Evolutionary conservation across 2,888 invertebrate genomes (phyloP), one percentile per base, ranked within the genome.

Genomic region (Suillia variegata): DNA sequence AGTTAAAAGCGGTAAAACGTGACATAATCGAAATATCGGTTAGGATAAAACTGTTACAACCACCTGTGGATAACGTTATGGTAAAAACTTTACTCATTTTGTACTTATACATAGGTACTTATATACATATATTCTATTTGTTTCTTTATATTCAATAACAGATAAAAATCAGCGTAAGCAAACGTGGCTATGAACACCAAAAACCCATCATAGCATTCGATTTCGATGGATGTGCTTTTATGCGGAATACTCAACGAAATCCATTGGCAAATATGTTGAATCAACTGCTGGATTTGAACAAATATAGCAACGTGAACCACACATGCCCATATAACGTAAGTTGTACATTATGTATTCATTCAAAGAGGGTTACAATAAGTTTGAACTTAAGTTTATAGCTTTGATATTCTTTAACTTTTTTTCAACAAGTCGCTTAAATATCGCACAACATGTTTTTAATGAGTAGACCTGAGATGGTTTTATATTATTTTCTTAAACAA

Each of bases 261-360:
- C 38, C n/a, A 2, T 15, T 54, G 13, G 54, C 26, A 15, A 13
- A 38, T 2, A 1, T 22, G 2, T n/a, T 42, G 10, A 42, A 54
- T 17, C 12, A n/a, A 26, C n/a, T 17, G 15, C 6, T 17, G 4
- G 54, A 24, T 8, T 17, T 54, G 24, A 24, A 8, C 2, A 26
- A 54, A 15, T 54, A 42, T 17, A 42, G 24, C 21, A 54, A 54
- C 45, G 8, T 24, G 24, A 54, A 54, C 45, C 54, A 54, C 24
- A 22, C 54, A 4, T 54, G 54, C 18, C 54, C 54, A 6, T 45
- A 12, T 5, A 45, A 54, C 24, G 54, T 54, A 17, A 54, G 54
- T 53, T 5, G 2, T 18, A 22, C n/a, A n/a, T n/a, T n/a, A n/a
- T n/a, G n/a, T n/a, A n/a, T n/a, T n/a, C n/a, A n/a, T n/a, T n/a